Percentiles rank a stretch among this genome's conserved stretches.
Evolutionary conservation across 2,888 invertebrate genomes (phyloP).

Genomic region (Pristionchus fissidentatus): DNA sequence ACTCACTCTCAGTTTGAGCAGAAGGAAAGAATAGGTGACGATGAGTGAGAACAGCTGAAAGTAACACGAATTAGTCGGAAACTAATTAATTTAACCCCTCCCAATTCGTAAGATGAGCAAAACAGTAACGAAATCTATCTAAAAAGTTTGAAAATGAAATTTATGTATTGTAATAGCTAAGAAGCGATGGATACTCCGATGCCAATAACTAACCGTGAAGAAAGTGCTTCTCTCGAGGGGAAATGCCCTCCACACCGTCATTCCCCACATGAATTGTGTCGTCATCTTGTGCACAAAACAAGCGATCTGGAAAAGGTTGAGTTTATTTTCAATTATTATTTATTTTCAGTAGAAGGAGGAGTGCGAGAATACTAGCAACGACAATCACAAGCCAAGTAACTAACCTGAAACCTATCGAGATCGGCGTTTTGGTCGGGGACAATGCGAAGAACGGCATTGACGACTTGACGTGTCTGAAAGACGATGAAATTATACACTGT

Average conservation of each 20-base stretch:
- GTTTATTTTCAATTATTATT: neutral
- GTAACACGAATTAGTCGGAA: too few relatives aligned
- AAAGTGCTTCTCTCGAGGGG: slow-evolving; percentile 73
- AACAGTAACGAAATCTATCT: neutral
- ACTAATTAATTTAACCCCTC: too few relatives aligned
- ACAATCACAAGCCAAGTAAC: neutral
- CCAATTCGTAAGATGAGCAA: slow-evolving; percentile 16
- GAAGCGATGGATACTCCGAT: too few relatives aligned
- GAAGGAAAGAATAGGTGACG: slow-evolving; percentile 71
- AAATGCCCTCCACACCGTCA: slow-evolving; percentile 75
- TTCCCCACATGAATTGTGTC: slow-evolving; percentile 74
- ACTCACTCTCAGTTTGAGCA: slow-evolving; percentile 72
- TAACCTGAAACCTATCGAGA: slow-evolving; percentile 70
- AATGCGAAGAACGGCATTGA: slow-evolving; percentile 69
- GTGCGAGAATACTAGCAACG: neutral
- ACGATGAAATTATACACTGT: neutral
- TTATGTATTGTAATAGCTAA: too few relatives aligned
- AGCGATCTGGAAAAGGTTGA: slow-evolving; percentile 63
- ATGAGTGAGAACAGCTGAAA: slow-evolving; percentile 72
- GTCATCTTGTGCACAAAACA: slow-evolving; percentile 75
- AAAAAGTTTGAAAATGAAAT: neutral
- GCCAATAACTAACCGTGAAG: slow-evolving; percentile 67
- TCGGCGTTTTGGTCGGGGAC: slow-evolving; percentile 72
- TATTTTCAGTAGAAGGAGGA: neutral
- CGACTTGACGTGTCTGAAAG: slow-evolving; percentile 69